Evolutionary conservation across 2,797 vertebrate species (phyloP), one percentile per base, ranked within the genome.

Genomic region (Natrix natrix): DNA sequence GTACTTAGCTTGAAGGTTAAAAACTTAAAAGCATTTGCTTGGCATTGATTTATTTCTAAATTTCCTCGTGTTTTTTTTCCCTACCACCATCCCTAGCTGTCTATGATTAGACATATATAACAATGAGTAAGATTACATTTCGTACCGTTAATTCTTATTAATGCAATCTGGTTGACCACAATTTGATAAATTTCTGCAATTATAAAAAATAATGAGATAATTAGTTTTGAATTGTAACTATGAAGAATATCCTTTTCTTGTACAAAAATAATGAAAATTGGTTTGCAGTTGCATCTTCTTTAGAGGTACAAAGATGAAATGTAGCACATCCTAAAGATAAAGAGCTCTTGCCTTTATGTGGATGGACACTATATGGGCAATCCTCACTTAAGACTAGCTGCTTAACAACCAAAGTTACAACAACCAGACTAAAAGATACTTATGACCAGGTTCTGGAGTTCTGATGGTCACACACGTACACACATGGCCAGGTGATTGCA

Each of bases 71-170:
- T 89, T n/a, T 0, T 87, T 74, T 14, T 11, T 5, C 2, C 5
- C 89, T 91, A 69, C 1, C 90, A 93, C 11, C 90, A 90, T 54
- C 88, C 87, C 86, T 90, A 87, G 86, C 91, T 78, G 83, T 74
- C 60, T 91, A 20, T 86, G 78, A 92, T 87, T 94, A 88, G 92
- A 92, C 24, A 91, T 90, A 24, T 0, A 32, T 92, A 94, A 95
- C 92, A 93, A 86, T 89, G 78, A 91, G 59, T 12, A 86, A 66
- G 13, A 26, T 37, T 87, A 90, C 10, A 54, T 22, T 24, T 66
- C 32, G 11, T 89, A 56, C 83, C 52, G 59, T 8, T 92, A 88
- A 52, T 11, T 52, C 66, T 56, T 86, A 69, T 60, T 28, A 22
- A 59, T 48, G 22, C 86, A 83, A 93, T 90, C 54, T 92, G 7